Evolutionary conservation across 1,140 invertebrate genomes (phyloP).

Genomic region (Sesamia nonagrioides): DNA sequence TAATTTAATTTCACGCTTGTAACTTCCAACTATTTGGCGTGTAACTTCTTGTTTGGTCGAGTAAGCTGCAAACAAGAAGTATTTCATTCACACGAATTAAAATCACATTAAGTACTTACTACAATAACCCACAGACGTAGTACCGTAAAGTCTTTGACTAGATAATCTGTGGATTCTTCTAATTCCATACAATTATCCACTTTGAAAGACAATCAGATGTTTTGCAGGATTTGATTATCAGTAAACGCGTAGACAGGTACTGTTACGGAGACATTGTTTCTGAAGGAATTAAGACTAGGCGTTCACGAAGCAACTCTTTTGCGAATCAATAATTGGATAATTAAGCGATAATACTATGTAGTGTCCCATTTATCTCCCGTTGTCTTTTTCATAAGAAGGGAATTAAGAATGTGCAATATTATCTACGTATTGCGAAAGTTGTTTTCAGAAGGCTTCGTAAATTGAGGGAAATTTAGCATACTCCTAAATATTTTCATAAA

Average conservation of each 20-base stretch:
- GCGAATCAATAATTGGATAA: background rate
- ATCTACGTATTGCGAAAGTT: too few species aligned
- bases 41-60: background rate
- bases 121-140: slow-evolving; percentile 28
- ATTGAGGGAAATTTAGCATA: too few species aligned
- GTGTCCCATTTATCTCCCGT: too few species aligned
- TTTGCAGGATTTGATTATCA: slow-evolving; percentile 19
- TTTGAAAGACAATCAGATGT: slow-evolving; percentile 58
- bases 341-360: too few species aligned
- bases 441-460: too few species aligned
- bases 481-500: too few species aligned
- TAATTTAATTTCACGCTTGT: background rate
- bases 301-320: background rate
- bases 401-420: too few species aligned
- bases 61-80: background rate
- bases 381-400: too few species aligned
- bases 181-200: slow-evolving; percentile 66
- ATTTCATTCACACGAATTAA: slow-evolving; percentile 1
- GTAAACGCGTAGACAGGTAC: slow-evolving; percentile 17
- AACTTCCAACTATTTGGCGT: background rate
- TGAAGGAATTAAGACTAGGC: background rate
- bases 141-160: slow-evolving; percentile 45
- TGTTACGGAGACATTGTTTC: background rate
- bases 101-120: slow-evolving; percentile 5
- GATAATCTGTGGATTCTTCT: slow-evolving; percentile 41